Base-by-base conservation (phyloP, 2,888 invertebrate species). In the Marasmarcha lunaedactyla region DNA sequence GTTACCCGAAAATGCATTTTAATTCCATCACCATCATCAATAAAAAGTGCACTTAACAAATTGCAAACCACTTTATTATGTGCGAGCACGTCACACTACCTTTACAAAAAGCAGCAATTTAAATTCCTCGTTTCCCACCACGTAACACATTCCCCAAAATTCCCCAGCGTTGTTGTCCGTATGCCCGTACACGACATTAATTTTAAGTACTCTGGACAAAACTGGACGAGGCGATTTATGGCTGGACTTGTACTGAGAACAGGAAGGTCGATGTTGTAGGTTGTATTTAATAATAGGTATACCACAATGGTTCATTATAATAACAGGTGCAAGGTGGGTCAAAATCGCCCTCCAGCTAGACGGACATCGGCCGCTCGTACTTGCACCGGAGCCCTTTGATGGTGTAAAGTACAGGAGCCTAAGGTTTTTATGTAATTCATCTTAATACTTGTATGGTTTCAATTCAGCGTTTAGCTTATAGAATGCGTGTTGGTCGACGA, bases 241-340 rank as follows among this genome's bases (percentile, higher is more conserved):
- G 12, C 33, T 33, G 11, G n/a, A n/a, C n/a, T 33, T 12, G 30
- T 33, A 15, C 1, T 13, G 3, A 15, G 15, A 15, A 33, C 12
- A 38, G 14, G 15, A 14, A 12, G 27, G 11, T 35, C 36, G 30
- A 34, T 40, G 35, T 26, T 37, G 14, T 46, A 50, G 46, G 47
- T 52, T 52, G 54, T 57, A 57, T 53, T 48, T 30, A 30, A 30
- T 30, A 30, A 30, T 30, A 30, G 30, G 57, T 63, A 63, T 9
- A 30, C 30, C 30, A 63, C 62, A 63, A 65, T 63, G 61, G 66
- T 65, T 65, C 57, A 64, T 65, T 67, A 64, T 66, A 67, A 71
- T 72, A 69, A 63, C 71, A 71, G 72, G 74, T 71, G 73, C 61
- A 54, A 54, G 54, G 44, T 55, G 47, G 54, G 54, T 55, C 63